phyloP scores from a whole-genome alignment of 2,888 invertebrate genomes.

The Empis stercorea region DNA sequence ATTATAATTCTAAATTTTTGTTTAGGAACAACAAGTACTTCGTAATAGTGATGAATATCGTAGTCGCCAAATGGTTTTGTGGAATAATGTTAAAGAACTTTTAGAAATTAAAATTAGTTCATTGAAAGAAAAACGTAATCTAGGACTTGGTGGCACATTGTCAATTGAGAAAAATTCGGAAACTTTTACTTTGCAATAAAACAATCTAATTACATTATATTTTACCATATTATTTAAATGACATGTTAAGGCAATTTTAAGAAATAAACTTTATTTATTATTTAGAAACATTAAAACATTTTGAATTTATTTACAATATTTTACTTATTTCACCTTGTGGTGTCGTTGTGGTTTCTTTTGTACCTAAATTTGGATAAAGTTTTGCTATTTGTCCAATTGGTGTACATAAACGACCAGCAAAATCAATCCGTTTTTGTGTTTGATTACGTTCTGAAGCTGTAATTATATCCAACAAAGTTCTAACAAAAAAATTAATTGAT shows the following conservation, averaged over 20 bases:
- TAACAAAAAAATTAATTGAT: slow-evolving; percentile 9
- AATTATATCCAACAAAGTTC: slow-evolving; percentile 43
- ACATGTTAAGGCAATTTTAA: no score
- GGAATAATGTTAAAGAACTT: slow-evolving; percentile 15
- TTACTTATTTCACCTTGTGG: neutral
- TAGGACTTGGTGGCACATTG: slow-evolving; percentile 15
- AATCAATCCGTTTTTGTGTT: slow-evolving; percentile 40
- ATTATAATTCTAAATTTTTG: slow-evolving; percentile 1
- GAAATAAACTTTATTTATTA: no score
- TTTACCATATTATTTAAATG: no score
- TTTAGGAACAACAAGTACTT: slow-evolving; percentile 13
- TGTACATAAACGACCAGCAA: slow-evolving; percentile 54
- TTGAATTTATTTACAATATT: neutral
- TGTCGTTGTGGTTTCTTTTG: slow-evolving; percentile 22
- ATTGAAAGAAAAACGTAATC: slow-evolving; percentile 12
- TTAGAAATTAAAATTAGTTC: slow-evolving; percentile 15
- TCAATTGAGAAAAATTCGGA: slow-evolving; percentile 15
- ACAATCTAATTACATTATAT: neutral
- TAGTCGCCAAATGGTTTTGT: slow-evolving; percentile 13
- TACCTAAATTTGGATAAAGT: slow-evolving; percentile 56
- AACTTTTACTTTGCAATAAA: slow-evolving; percentile 16
- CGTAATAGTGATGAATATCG: slow-evolving; percentile 12
- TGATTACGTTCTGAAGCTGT: slow-evolving; percentile 40
- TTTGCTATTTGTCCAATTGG: slow-evolving; percentile 49
- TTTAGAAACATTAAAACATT: no score